Conservation (phyloP, 2,797 vertebrate genomes). For the Percopsis omiscomaycus region DNA sequence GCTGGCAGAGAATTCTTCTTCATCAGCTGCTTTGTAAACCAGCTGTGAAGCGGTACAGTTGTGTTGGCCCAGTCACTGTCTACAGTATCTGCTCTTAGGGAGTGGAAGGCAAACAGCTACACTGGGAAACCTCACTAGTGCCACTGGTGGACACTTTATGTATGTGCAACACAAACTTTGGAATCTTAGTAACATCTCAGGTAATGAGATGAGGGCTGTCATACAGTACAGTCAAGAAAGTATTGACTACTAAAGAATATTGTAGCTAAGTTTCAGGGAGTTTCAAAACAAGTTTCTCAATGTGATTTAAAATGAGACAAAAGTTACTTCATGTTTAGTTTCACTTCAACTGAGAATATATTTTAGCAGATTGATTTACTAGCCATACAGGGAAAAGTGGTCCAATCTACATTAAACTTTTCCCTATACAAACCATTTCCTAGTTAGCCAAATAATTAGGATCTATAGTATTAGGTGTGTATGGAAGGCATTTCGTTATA, state of each 20-base stretch:
- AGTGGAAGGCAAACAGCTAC: slow-evolving; percentile 8
- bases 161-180: slow-evolving; percentile 26
- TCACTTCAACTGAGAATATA: slow-evolving; percentile 30
- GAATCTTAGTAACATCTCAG: no score
- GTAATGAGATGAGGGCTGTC: neutral
- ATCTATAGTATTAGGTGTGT: slow-evolving; percentile 53
- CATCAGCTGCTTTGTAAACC: slow-evolving; percentile 14
- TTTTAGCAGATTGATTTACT: slow-evolving; percentile 43
- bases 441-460: slow-evolving; percentile 66
- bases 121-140: neutral
- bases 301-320: slow-evolving; percentile 43
- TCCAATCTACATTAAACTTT: slow-evolving; percentile 26
- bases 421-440: slow-evolving; percentile 32
- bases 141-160: neutral
- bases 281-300: slow-evolving; percentile 36
- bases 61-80: slow-evolving; percentile 7
- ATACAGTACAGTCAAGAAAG: slow-evolving; percentile 8
- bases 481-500: slow-evolving; percentile 62
- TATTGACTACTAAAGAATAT: slow-evolving; percentile 21
- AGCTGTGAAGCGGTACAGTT: slow-evolving; percentile 11
- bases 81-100: slow-evolving; percentile 5
- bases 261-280: slow-evolving; percentile 27
- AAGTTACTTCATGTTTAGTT: slow-evolving; percentile 8
- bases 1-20: slow-evolving; percentile 26
- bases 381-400: slow-evolving; percentile 23